Conservation (phyloP, 2,888 invertebrate species). For the Cataglyphis cursor region DNA sequence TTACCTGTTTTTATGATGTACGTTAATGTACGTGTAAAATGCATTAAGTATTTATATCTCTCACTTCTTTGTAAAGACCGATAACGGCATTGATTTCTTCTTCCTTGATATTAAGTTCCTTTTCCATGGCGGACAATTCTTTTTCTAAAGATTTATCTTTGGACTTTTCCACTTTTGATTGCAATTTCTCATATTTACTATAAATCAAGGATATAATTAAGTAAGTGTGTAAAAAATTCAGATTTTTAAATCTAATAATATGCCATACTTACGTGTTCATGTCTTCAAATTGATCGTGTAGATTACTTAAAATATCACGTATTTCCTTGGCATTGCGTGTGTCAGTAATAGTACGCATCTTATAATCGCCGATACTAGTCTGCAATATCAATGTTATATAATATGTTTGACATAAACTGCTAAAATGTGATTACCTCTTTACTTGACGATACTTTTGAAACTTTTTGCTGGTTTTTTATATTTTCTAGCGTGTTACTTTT, state of each 20-base stretch:
- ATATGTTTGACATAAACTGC: background rate
- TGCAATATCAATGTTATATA: slow-evolving; percentile 42
- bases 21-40: slow-evolving; percentile 3
- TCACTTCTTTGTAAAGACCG: slow-evolving; percentile 83
- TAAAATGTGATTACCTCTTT: slow-evolving; percentile 9
- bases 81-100: slow-evolving; percentile 83
- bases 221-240: slow-evolving; percentile 2
- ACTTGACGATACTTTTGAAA: background rate
- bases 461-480: background rate
- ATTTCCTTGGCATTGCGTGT: slow-evolving; percentile 72
- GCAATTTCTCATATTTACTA: slow-evolving; percentile 82
- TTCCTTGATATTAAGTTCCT: slow-evolving; percentile 80
- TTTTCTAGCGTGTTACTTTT: background rate
- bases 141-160: slow-evolving; percentile 74
- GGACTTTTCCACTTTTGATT: slow-evolving; percentile 74
- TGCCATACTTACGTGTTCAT: slow-evolving; percentile 76
- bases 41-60: slow-evolving; percentile 10
- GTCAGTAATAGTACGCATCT: background rate
- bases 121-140: slow-evolving; percentile 79
- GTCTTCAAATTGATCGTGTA: slow-evolving; percentile 81
- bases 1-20: slow-evolving; percentile 74
- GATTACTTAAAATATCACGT: slow-evolving; percentile 77
- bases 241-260: slow-evolving; percentile 26
- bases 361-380: slow-evolving; percentile 29
- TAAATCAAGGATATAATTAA: background rate